phyloP scores from a whole-genome alignment of 1,140 invertebrate genomes.

The Brevipalpus yothersi region DNA sequence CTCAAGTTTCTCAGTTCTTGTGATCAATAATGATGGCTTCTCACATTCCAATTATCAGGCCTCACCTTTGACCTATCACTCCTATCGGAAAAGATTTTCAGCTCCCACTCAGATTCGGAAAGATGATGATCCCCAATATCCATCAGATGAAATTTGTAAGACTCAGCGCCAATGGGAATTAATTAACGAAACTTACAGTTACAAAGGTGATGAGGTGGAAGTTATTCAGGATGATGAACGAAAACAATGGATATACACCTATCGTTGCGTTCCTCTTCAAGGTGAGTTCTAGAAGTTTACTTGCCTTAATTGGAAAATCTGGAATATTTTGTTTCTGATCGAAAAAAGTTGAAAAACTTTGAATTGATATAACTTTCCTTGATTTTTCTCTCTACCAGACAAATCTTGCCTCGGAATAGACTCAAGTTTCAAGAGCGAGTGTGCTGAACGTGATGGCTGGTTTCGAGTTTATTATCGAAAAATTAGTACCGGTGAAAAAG shows the following conservation, averaged over 20 bases:
- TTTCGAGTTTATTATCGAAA: constrained; percentile 14
- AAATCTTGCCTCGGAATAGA: constrained; percentile 7
- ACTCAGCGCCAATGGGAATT: constrained; percentile 13
- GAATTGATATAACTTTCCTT: background rate
- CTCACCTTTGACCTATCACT: background rate
- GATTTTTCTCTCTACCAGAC: constrained; percentile 4
- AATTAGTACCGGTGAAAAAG: constrained; percentile 5
- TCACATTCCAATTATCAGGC: no score
- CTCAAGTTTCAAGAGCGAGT: constrained; percentile 11
- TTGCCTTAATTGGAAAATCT: no score
- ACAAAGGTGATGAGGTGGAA: constrained; percentile 12
- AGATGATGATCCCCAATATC: constrained; percentile 3
- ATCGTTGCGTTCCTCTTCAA: constrained; percentile 9
- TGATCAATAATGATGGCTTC: background rate
- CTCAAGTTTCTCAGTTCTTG: background rate
- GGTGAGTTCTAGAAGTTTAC: background rate
- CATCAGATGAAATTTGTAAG: constrained; percentile 14
- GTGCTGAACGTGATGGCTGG: constrained; percentile 14
- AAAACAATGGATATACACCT: constrained; percentile 13
- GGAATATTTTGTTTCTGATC: no score
- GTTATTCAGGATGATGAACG: constrained; percentile 12
- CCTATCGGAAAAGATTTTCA: background rate
- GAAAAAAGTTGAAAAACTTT: background rate
- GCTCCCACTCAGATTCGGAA: background rate
- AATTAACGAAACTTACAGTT: constrained; percentile 13